A percentile compares a stretch with the other conserved stretches of the same genome.
Conservation (phyloP, 1,140 invertebrate genomes). For the Diploscapter pachys region DNA sequence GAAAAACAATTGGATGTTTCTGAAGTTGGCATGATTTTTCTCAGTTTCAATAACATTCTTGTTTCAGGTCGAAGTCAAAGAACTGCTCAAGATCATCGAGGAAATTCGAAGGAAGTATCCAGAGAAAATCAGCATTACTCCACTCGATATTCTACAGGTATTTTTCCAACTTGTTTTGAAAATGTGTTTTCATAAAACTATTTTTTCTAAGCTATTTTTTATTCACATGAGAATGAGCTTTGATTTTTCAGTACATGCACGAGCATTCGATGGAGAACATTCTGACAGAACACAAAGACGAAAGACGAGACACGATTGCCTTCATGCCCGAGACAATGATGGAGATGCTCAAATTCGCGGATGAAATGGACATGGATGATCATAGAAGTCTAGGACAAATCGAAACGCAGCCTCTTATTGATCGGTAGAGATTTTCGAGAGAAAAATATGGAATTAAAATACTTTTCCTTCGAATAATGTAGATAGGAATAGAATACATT, state of each 20-base stretch:
- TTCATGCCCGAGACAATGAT: conserved; percentile 56
- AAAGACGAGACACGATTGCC: conserved; percentile 52
- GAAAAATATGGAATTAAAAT: neutral
- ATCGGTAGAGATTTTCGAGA: conserved; percentile 9
- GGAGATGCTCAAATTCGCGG: conserved; percentile 55
- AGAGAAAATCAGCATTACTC: conserved; percentile 56
- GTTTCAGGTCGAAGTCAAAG: conserved; percentile 53
- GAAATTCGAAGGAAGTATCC: conserved; percentile 55
- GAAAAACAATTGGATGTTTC: conserved; percentile 47
- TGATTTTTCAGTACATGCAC: conserved; percentile 49
- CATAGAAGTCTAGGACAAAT: conserved; percentile 17
- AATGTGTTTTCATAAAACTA: no score
- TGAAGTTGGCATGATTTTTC: conserved; percentile 1
- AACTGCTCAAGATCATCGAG: conserved; percentile 54
- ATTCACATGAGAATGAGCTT: no score
- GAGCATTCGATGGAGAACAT: conserved; percentile 38
- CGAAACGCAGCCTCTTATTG: conserved; percentile 20
- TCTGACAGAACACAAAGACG: conserved; percentile 26
- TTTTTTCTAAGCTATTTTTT: no score
- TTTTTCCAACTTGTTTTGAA: neutral
- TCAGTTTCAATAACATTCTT: neutral
- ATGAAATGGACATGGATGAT: conserved; percentile 50
- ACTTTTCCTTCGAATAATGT: no score
- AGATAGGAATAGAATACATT: no score
- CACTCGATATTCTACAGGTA: conserved; percentile 54